Evolutionary conservation across 2,113 vertebrate genomes (phyloP).

Genomic region (Ornithorhynchus anatinus): DNA sequence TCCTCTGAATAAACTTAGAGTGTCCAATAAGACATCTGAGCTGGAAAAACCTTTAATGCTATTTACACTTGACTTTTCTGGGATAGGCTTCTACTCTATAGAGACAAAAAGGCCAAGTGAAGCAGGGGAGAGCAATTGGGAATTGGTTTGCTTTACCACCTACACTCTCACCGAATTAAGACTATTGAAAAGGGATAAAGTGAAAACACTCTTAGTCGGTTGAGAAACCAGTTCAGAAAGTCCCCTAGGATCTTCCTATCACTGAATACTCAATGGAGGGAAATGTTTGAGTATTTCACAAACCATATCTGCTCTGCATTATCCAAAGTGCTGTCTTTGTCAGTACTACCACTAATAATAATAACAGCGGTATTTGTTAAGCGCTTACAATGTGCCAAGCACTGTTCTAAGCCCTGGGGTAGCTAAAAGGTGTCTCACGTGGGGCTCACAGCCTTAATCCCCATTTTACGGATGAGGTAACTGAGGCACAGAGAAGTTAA

Average conservation of each 20-base stretch:
- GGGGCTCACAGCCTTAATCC: too few relatives aligned
- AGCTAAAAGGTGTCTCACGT: too few relatives aligned
- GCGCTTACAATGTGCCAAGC: too few relatives aligned
- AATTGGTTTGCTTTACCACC: not conserved
- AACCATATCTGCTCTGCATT: not conserved
- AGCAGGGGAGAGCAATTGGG: not conserved
- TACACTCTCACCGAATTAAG: not conserved
- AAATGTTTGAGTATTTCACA: not conserved
- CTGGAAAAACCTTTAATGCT: too few relatives aligned
- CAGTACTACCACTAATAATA: not conserved
- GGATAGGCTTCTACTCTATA: not conserved
- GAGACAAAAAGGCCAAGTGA: not conserved
- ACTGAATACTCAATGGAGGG: not conserved
- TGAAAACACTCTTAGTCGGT: not conserved
- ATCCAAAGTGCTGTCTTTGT: not conserved
- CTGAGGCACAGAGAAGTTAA: too few relatives aligned
- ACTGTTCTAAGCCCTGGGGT: too few relatives aligned
- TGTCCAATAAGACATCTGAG: too few relatives aligned
- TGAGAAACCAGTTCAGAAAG: not conserved
- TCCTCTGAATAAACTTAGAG: not conserved
- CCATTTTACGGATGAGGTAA: too few relatives aligned
- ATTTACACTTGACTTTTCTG: constrained; percentile 5
- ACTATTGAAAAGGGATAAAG: not conserved
- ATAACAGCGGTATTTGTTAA: too few relatives aligned
- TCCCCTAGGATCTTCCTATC: not conserved